Evolutionary conservation across 1,140 invertebrate species (phyloP), one percentile per base, ranked within the genome.

Genomic region (Uloborus diversus): DNA sequence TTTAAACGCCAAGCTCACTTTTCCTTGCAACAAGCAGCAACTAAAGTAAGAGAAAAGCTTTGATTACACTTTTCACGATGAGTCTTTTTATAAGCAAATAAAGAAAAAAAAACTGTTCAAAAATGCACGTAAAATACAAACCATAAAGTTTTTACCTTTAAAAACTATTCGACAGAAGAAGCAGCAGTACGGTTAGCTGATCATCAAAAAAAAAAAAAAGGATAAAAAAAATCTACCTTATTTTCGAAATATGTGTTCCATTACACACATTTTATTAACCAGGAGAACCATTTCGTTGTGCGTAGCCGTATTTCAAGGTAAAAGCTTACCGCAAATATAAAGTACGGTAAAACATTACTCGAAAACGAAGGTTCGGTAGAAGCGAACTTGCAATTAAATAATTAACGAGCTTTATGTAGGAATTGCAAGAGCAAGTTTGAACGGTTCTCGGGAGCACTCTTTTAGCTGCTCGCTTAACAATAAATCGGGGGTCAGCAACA

Each of bases 321-420:
- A 62, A 62, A 75, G 70, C 57, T 62, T 62, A 75, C 57, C 57
- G 70, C 57, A 75, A 75, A 75, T 75, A 42, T 75, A 75, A 62
- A 30, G 70, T 62, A 75, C 59, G 27, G 57, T 75, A 64, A 75
- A 59, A 37, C 59, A 62, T 49, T 62, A 75, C 33, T 42, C 57
- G 59, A 73, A 51, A 75, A 75, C 42, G 70, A 59, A 75, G 70
- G 57, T 75, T 75, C 62, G 70, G 57, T 47, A 61, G 35, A 33
- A 75, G 57, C 37, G 25, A 51, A 59, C 57, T 75, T 33, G 57
- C 70, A 75, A 75, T 75, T 75, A 75, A 75, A 75, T 75, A 75
- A 75, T 75, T 75, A 75, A 75, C 70, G 70, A 75, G 70, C 57
- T 47, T 75, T 75, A 75, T 64, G 70, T 75, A 75, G 57, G 42